Evolutionary conservation across 2,888 invertebrate genomes (phyloP).

Genomic region (Diloba caeruleocephala): DNA sequence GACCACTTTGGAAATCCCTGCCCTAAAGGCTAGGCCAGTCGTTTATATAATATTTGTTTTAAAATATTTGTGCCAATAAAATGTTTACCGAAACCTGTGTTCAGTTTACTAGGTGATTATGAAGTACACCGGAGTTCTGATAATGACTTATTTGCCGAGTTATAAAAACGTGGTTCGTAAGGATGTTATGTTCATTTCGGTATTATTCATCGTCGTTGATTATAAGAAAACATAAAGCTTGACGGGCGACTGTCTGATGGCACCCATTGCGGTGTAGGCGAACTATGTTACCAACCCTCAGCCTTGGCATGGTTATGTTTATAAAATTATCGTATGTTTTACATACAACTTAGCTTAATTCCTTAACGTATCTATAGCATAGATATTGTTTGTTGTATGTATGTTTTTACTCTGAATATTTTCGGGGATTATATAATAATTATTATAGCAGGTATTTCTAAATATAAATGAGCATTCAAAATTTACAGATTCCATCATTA

Average conservation of each 20-base stretch:
- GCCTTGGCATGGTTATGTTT: slow-evolving; percentile 22
- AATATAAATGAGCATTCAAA: slow-evolving; percentile 15
- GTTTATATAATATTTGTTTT: no score
- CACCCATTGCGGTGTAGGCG: slow-evolving; percentile 16
- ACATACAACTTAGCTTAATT: no score
- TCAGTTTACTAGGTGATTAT: slow-evolving; percentile 68
- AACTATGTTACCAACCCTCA: slow-evolving; percentile 9
- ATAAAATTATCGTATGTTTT: neutral
- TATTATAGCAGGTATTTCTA: slow-evolving; percentile 5
- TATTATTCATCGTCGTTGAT: slow-evolving; percentile 75
- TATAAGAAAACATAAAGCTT: slow-evolving; percentile 76
- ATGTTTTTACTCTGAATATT: no score
- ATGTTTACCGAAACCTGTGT: slow-evolving; percentile 54
- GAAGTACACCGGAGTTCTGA: slow-evolving; percentile 69
- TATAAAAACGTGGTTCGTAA: slow-evolving; percentile 72
- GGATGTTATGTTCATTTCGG: slow-evolving; percentile 76
- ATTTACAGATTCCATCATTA: slow-evolving; percentile 23
- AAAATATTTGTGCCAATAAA: neutral
- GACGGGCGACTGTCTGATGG: slow-evolving; percentile 57
- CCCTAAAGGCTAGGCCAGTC: no score
- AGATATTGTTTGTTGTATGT: neutral
- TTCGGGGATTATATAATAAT: no score
- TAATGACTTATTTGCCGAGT: slow-evolving; percentile 79
- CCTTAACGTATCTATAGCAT: no score
- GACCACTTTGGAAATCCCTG: no score